Evolutionary conservation across 1,140 invertebrate genomes (phyloP), one percentile per base, ranked within the genome.

Genomic region (Procambarus virginalis): DNA sequence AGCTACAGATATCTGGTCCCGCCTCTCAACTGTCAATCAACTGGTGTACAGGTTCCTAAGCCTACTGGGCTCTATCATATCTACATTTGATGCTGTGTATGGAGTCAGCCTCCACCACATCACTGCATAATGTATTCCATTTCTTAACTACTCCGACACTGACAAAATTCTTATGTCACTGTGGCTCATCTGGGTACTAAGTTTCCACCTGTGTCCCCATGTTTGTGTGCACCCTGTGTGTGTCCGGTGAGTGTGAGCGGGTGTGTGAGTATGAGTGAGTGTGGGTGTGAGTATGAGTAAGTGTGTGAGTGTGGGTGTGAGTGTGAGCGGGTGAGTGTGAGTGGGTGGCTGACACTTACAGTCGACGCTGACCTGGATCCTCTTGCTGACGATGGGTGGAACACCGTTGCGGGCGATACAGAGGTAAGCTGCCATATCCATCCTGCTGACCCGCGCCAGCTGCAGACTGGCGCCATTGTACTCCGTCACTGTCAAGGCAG

Each of bases 351-450:
- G 14, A 83, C 94, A 96, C 97, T 97, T 95, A 98, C 97, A 98
- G 94, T 97, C 97, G 85, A 98, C 97, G 94, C 96, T 96, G 75
- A 98, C 95, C 76, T 96, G 96, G 91, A 98, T 97, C 92, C 97
- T 94, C 94, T 97, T 98, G 94, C 97, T 97, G 93, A 97, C 97
- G 14, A 97, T 97, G 58, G 97, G 97, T 89, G 97, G 97, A 49
- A 98, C 97, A 94, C 97, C 97, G 93, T 97, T 98, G 92, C 96
- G 97, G 51, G 97, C 97, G 92, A 97, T 97, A 94, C 97, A 98
- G 90, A 97, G 95, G 94, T 97, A 97, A 45, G 96, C 96, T 73
- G 97, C 97, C 97, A 97, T 97, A 95, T 97, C 97, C 92, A 96
- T 95, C 88, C 97, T 95, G 92, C 97, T 97, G 92, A 97, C 94